These are phyloP conservation scores for Smittia aterrima DNA, from an alignment of 2,888 invertebrate species.

Conservation along the genomic window DNA sequence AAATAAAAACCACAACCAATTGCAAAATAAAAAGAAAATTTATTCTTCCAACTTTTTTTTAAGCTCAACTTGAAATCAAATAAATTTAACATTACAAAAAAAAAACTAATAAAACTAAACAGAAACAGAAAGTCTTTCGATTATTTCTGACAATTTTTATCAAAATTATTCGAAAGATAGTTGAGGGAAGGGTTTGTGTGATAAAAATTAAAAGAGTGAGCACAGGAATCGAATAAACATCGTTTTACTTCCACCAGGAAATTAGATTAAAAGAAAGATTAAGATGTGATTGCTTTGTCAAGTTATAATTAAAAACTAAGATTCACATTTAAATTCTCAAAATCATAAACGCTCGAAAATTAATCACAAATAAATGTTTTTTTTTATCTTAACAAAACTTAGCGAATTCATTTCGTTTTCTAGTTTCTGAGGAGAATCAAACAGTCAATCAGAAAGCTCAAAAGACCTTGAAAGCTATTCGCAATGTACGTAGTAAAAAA, in stretches of 20 bases:
- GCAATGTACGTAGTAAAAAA: no score
- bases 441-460: no score
- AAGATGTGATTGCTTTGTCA: neutral
- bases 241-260: constrained; percentile 36
- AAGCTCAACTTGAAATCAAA: neutral
- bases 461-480: no score
- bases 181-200: neutral
- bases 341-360: no score
- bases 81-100: constrained; percentile 8
- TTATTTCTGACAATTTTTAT: neutral
- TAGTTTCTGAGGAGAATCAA: no score
- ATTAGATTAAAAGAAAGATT: neutral
- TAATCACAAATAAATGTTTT: no score
- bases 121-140: neutral
- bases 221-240: neutral
- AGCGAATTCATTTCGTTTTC: no score
- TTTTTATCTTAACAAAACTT: no score
- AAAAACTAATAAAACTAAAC: neutral
- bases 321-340: no score
- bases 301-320: neutral
- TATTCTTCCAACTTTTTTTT: constrained; percentile 11
- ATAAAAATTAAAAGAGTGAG: neutral
- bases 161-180: neutral
- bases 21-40: constrained; percentile 15
- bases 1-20: constrained; percentile 6